Conservation (phyloP, 2,113 vertebrate species). For the human (Homo sapiens) region GRCh38 chr12:44515501-44516000, state of each 20-base stretch:
- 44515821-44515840: background rate
- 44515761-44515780: background rate
- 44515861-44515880: background rate
- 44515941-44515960: background rate
- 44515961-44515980: background rate
- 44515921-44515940: background rate
- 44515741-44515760: background rate
- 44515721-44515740: background rate
- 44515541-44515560: background rate
- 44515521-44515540: background rate
- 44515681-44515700: background rate
- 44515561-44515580: conserved; percentile 12
- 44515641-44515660: background rate
- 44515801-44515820: background rate
- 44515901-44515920: background rate
- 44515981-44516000: background rate
- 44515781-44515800: background rate
- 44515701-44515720: background rate
- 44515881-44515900: background rate
- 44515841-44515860: background rate
- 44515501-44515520: background rate
- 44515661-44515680: background rate
- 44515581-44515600: background rate
- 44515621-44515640: conserved; percentile 18
- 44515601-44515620: background rate